Conservation (phyloP, 2,797 vertebrate species). For the Garrulus glandarius region DNA sequence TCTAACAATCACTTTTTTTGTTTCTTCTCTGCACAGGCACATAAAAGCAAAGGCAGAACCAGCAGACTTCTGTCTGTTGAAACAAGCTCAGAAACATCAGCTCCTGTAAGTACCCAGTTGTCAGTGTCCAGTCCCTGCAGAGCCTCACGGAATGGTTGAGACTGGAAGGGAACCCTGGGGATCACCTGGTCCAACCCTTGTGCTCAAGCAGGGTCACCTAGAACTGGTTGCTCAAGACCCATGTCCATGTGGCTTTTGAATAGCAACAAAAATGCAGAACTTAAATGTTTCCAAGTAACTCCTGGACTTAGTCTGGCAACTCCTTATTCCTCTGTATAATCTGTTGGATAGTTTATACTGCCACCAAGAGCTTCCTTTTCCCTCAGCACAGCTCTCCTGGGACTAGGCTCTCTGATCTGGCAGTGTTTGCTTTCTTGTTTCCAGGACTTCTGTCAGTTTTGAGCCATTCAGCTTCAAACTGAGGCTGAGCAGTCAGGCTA, state of each 20-base stretch:
- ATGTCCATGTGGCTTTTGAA: not conserved
- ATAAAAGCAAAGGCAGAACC: conserved; percentile 54
- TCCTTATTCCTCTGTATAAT: not conserved
- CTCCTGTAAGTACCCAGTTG: conserved; percentile 74
- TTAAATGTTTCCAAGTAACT: not conserved
- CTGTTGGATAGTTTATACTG: not conserved
- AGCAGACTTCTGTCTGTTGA: conserved; percentile 74
- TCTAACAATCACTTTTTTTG: not conserved
- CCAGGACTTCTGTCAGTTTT: not conserved
- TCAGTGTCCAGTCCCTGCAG: not conserved
- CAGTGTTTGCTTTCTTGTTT: not conserved
- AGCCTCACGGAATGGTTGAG: not conserved
- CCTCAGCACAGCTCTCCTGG: not conserved
- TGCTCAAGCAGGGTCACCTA: not conserved
- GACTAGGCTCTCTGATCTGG: not conserved
- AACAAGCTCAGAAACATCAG: conserved; percentile 65
- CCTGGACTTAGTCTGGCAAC: not conserved
- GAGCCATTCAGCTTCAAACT: not conserved
- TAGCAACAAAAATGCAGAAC: not conserved
- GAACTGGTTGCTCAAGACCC: not conserved
- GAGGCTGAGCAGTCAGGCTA: not conserved
- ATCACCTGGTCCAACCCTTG: not conserved
- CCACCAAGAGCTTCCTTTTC: not conserved
- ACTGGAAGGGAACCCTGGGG: not conserved
- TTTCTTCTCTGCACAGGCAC: conserved; percentile 23